These are phyloP conservation scores for Temnothorax nylanderi DNA, from an alignment of 1,140 invertebrate genomes.

Conservation along the genomic window DNA sequence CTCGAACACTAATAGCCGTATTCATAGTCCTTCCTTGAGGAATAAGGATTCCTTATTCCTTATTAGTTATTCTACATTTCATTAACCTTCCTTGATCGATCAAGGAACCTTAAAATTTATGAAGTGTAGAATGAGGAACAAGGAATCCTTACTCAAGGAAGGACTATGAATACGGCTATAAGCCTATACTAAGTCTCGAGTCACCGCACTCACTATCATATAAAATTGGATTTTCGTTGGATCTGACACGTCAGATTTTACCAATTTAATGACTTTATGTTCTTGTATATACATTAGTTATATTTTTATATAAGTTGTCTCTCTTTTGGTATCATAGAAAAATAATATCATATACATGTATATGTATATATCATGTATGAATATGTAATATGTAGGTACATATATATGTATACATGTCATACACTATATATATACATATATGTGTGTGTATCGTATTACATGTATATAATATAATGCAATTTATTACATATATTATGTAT, in stretches of 20 bases:
- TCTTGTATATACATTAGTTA: constrained; percentile 46
- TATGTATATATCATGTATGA: not conserved
- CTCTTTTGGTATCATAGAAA: constrained; percentile 22
- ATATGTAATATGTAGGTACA: not conserved
- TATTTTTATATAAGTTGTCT: constrained; percentile 37
- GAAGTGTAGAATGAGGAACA: no score
- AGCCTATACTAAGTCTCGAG: no score
- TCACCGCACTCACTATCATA: not conserved
- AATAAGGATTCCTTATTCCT: no score
- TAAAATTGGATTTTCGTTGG: constrained; percentile 18
- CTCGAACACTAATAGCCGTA: not conserved
- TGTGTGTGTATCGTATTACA: not conserved
- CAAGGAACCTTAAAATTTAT: no score
- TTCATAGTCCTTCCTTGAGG: no score
- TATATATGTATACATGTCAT: not conserved
- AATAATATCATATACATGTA: not conserved
- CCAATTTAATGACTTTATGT: constrained; percentile 18
- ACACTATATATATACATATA: not conserved
- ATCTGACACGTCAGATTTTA: constrained; percentile 43
- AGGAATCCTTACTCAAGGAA: no score
- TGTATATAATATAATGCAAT: not conserved
- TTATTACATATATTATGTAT: not conserved
- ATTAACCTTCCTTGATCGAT: no score
- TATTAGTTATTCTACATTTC: no score
- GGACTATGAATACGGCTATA: no score